A percentile compares a stretch with the other conserved stretches of the same genome.
These are phyloP conservation scores for Rhopalosiphum nymphaeae DNA, from an alignment of 2,888 invertebrate species.

Conservation along the genomic window DNA sequence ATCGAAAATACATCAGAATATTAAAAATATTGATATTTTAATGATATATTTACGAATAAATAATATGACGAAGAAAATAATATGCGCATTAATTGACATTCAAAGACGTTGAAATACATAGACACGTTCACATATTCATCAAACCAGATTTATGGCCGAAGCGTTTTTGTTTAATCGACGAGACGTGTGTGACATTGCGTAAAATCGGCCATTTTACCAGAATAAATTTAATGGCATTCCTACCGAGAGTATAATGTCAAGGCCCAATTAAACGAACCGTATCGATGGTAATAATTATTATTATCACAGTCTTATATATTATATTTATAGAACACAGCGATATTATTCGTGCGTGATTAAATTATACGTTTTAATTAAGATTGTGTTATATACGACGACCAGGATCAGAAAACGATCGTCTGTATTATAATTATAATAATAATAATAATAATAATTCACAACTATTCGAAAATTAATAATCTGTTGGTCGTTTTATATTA, in stretches of 20 bases:
- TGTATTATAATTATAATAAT: background rate
- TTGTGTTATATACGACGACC: background rate
- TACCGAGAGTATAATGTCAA: conserved; percentile 31
- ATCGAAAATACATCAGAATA: background rate
- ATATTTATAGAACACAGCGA: background rate
- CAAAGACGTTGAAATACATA: background rate
- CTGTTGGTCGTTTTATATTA: background rate
- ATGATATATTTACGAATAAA: background rate
- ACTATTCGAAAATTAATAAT: background rate
- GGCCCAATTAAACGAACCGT: conserved; percentile 33
- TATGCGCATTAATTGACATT: background rate
- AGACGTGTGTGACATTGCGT: conserved; percentile 35
- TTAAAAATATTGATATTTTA: background rate
- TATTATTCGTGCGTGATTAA: conserved; percentile 33
- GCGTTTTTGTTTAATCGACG: conserved; percentile 14
- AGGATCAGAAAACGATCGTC: conserved; percentile 10
- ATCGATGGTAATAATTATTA: conserved; percentile 38
- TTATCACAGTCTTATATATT: background rate
- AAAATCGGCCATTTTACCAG: conserved; percentile 38
- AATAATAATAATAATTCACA: background rate
- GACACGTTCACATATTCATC: background rate
- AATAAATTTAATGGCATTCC: conserved; percentile 33
- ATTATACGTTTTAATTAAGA: conserved; percentile 40
- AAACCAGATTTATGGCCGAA: conserved; percentile 25
- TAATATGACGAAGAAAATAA: background rate